Conservation (phyloP, 2,113 vertebrate genomes). For the Cavia aperea region DNA sequence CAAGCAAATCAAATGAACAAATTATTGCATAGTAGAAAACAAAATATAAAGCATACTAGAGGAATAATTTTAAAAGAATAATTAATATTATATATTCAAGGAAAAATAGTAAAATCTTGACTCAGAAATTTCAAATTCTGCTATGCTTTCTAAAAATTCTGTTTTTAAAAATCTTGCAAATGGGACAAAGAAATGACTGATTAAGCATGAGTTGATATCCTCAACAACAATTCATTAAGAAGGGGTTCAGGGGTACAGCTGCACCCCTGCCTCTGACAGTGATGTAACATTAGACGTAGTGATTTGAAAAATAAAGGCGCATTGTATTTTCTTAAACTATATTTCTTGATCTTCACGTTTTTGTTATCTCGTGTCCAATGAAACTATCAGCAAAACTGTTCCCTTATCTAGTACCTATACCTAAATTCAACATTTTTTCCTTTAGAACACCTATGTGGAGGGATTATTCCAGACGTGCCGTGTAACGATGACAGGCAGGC, state of each 20-base stretch:
- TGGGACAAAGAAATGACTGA: neutral
- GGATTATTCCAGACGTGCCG: neutral
- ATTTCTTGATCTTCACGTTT: neutral
- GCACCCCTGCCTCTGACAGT: neutral
- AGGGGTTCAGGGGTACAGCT: neutral
- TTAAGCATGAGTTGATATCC: neutral
- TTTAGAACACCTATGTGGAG: neutral
- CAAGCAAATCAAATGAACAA: neutral
- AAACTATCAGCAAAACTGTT: neutral
- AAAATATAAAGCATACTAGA: slow-evolving; percentile 7
- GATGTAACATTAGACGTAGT: neutral
- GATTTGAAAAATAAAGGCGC: neutral
- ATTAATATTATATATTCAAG: neutral
- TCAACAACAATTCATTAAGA: neutral
- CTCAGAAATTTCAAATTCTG: slow-evolving; percentile 6
- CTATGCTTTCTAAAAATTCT: neutral
- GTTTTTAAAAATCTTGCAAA: neutral
- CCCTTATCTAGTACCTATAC: neutral
- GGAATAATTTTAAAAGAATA: neutral
- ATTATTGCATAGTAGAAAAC: neutral
- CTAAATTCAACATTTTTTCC: neutral
- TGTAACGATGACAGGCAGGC: neutral
- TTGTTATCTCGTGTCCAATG: neutral
- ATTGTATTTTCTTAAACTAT: neutral
- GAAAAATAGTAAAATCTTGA: neutral